Conservation (phyloP, 2,797 vertebrate genomes). For the Clarias laeviceps region DNA sequence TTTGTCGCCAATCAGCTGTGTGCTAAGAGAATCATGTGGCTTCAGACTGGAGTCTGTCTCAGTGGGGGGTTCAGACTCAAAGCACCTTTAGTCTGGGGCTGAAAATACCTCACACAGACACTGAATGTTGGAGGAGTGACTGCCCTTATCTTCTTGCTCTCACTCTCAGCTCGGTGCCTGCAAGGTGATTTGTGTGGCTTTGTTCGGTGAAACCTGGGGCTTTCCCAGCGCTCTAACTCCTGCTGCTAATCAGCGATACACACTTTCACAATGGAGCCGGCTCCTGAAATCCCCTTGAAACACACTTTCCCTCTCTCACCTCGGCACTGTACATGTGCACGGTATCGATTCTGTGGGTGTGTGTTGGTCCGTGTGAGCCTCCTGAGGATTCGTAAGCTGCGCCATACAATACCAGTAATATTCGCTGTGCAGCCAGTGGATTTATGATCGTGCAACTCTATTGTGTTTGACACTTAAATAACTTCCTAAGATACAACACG, state of each 20-base stretch:
- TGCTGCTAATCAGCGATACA: constrained; percentile 42
- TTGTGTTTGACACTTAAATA: constrained; percentile 38
- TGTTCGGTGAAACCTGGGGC: constrained; percentile 67
- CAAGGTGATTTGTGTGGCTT: constrained; percentile 64
- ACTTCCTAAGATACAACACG: constrained; percentile 19
- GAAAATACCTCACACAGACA: constrained; percentile 55
- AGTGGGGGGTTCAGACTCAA: constrained; percentile 70
- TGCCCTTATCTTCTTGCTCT: constrained; percentile 35
- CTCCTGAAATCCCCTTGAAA: constrained; percentile 6
- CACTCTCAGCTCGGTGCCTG: constrained; percentile 24
- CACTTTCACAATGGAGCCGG: constrained; percentile 31
- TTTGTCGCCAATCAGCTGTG: constrained; percentile 1
- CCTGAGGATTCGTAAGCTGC: constrained; percentile 25
- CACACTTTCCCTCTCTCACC: constrained; percentile 7
- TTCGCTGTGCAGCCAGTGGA: neutral
- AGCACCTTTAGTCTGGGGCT: constrained; percentile 57
- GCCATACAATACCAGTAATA: constrained; percentile 29
- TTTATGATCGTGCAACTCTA: constrained; percentile 17
- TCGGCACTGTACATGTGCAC: neutral
- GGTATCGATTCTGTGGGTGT: neutral
- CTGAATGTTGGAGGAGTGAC: constrained; percentile 19
- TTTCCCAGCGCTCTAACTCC: constrained; percentile 65
- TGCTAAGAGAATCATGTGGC: constrained; percentile 9
- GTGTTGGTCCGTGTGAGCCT: neutral
- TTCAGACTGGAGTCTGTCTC: constrained; percentile 62